Base-by-base conservation (phyloP, 2,797 vertebrate species). In the Champsocephalus gunnari region DNA sequence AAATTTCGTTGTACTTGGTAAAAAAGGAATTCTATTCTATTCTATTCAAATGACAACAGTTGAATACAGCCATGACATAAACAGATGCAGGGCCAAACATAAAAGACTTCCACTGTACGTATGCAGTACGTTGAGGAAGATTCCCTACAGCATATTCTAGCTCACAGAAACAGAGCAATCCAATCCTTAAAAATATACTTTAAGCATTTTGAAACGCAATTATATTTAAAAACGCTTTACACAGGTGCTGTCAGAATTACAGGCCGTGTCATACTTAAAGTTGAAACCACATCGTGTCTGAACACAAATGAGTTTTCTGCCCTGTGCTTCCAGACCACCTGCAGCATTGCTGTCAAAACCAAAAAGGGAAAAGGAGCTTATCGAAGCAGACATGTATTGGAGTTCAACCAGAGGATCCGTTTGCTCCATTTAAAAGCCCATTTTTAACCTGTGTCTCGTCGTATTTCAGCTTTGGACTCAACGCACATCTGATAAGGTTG, bases 361-460 rank as follows among this genome's bases (percentile, higher is more conserved):
- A 60, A 65, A 62, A 65, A 19, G 9, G 12, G 1, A 55, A 68
- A 59, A 51, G 16, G 11, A 69, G 45, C 34, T 24, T 0, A 21
- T 54, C 32, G 53, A 21, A 68, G 58, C 7, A 57, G 8, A 44
- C 49, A 61, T 50, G 66, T 10, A 21, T 17, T 3, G 5, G 60
- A 24, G 21, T 5, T 51, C 21, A 63, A 43, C 38, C n/a, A 9
- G 5, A 41, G 9, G 1, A 48, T 70, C 49, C 38, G 67, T 71
- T 34, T 3, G 49, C 10, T 19, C 38, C 44, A 17, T 75, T 41
- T 34, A 66, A 66, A 75, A 61, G 16, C 1, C 32, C 0, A 34
- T 9, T 67, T 45, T 72, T 21, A 75, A 74, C 58, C 49, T 64
- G 28, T 3, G 24, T 62, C 34, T 44, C 11, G 44, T 12, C 48